Percentiles rank a stretch among this genome's conserved stretches.
phyloP scores from a whole-genome alignment of 2,797 vertebrate species.

The Pogonophryne albipinna region DNA sequence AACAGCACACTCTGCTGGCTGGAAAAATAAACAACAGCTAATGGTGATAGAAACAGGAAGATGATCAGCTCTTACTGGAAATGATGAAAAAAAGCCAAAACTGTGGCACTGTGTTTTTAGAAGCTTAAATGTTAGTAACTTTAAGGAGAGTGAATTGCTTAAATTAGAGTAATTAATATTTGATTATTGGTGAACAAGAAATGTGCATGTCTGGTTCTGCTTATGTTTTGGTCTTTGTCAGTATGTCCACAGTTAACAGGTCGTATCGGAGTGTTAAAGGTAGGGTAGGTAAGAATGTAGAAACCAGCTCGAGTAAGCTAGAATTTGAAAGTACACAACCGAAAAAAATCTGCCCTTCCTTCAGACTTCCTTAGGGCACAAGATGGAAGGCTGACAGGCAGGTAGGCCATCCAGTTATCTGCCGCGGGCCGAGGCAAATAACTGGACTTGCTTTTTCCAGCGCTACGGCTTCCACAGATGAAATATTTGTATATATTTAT shows the following conservation, averaged over 20 bases:
- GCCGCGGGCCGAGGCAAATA: too few species aligned
- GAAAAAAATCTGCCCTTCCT: too few species aligned
- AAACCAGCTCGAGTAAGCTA: too few species aligned
- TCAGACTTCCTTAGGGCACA: too few species aligned
- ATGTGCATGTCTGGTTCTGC: too few species aligned
- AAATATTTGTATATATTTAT: too few species aligned
- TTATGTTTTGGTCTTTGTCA: background rate
- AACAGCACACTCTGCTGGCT: constrained; percentile 13
- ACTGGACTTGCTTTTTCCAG: too few species aligned
- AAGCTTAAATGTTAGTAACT: background rate
- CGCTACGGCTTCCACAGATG: too few species aligned
- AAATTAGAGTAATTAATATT: background rate
- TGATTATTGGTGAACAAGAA: background rate
- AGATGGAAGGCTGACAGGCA: too few species aligned
- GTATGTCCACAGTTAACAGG: background rate
- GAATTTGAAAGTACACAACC: too few species aligned
- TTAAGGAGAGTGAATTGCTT: background rate
- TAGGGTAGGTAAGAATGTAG: too few species aligned
- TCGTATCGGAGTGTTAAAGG: background rate
- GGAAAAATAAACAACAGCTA: background rate
- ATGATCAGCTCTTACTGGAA: background rate
- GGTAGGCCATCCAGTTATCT: too few species aligned
- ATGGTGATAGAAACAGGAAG: background rate
- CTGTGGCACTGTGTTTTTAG: background rate
- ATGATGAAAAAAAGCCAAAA: background rate